A percentile compares a stretch with the other conserved stretches of the same genome.
Conservation (phyloP, 2,113 vertebrate species). For the Archocentrus centrarchus region DNA sequence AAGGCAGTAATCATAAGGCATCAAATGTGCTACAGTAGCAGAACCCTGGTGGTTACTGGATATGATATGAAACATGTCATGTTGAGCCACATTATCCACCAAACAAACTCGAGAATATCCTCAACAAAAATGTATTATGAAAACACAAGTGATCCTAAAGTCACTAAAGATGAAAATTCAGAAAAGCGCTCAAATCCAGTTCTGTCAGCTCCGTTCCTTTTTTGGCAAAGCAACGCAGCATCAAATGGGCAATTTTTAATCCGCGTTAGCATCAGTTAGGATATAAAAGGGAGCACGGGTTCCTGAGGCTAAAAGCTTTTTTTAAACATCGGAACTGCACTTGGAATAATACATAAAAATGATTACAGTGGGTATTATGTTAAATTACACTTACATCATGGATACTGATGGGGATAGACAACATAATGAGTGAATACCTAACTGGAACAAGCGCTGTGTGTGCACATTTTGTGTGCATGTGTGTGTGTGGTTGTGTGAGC, state of each 20-base stretch:
- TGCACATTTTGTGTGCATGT: neutral
- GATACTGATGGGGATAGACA: conserved; percentile 59
- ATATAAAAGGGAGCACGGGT: neutral
- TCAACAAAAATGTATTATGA: neutral
- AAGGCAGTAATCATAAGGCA: neutral
- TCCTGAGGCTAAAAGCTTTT: conserved; percentile 14
- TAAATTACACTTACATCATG: conserved; percentile 46
- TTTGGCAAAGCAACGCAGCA: neutral
- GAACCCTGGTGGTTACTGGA: neutral
- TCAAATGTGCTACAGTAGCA: neutral
- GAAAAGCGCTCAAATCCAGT: neutral
- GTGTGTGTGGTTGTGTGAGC: neutral
- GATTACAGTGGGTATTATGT: conserved; percentile 53
- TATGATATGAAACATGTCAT: neutral
- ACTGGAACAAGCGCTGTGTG: conserved; percentile 40
- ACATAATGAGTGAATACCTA: conserved; percentile 47
- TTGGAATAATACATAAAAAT: conserved; percentile 29
- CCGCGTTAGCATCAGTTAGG: neutral
- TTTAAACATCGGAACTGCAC: neutral
- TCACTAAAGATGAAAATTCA: neutral
- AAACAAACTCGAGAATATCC: neutral
- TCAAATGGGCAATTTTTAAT: neutral
- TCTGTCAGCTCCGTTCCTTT: neutral
- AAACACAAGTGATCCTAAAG: neutral
- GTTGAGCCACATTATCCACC: neutral